Percentiles rank a stretch among this genome's conserved stretches.
Conservation (phyloP, 2,797 vertebrate genomes). For the Channa striata region DNA sequence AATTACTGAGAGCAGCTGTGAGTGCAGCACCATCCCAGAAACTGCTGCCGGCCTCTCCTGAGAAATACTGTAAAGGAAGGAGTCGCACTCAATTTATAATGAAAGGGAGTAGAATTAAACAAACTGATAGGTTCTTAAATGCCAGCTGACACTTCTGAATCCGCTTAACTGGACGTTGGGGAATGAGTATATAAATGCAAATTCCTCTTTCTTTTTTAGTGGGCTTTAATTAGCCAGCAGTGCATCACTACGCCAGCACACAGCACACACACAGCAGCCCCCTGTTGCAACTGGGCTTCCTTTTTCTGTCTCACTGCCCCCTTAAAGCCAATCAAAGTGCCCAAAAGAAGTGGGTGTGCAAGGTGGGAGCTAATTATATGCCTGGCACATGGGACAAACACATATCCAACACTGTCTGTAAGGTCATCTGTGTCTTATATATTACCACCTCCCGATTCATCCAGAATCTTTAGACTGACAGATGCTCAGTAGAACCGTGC, state of each 20-base stretch:
- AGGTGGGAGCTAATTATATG: background rate
- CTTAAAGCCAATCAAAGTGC: no score
- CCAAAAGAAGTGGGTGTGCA: background rate
- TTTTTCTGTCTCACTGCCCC: constrained; percentile 6
- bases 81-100: background rate
- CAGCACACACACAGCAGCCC: background rate
- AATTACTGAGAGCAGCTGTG: constrained; percentile 10
- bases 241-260: background rate
- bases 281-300: constrained; percentile 1
- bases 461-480: no score
- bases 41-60: background rate
- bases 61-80: constrained; percentile 14
- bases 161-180: background rate
- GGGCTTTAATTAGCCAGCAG: background rate
- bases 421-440: background rate
- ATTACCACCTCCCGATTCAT: no score
- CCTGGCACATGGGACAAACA: no score
- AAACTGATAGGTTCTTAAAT: background rate
- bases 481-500: no score
- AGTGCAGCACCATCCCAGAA: background rate
- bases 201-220: background rate
- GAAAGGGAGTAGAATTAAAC: constrained; percentile 4
- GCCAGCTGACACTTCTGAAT: background rate
- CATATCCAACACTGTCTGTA: no score
- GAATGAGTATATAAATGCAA: no score